Percentiles rank a stretch among this genome's conserved stretches.
These are phyloP conservation scores for Sebastes steindachneri DNA, from an alignment of 2,797 vertebrate genomes.

Conservation along the genomic window DNA sequence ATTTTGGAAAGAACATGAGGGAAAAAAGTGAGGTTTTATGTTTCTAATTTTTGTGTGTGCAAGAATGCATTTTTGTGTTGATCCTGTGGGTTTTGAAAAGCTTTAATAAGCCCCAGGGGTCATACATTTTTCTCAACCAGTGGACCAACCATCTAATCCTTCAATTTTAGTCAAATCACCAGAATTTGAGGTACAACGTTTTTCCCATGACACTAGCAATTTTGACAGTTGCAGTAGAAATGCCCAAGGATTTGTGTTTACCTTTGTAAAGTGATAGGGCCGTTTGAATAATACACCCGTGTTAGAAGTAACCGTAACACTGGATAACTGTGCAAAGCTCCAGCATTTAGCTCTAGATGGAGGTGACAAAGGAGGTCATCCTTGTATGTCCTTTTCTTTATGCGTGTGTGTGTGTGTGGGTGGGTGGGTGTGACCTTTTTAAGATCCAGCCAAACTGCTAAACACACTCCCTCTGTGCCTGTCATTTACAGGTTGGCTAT, in stretches of 20 bases:
- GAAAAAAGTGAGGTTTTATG: not conserved
- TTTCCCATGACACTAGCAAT: conserved; percentile 7
- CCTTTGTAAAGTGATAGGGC: not conserved
- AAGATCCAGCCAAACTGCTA: conserved; percentile 83
- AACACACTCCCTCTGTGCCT: conserved; percentile 85
- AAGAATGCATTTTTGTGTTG: conserved; percentile 7
- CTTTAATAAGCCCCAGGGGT: not conserved
- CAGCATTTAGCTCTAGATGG: not conserved
- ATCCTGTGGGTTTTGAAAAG: conserved; percentile 11
- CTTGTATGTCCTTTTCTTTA: conserved; percentile 18
- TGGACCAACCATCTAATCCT: conserved; percentile 1
- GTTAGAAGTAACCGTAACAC: not conserved
- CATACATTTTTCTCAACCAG: not conserved
- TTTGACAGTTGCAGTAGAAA: not conserved
- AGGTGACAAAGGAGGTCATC: conserved; percentile 38
- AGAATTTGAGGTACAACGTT: not conserved
- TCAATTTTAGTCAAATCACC: conserved; percentile 13
- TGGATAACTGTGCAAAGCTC: not conserved
- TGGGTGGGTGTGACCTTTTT: conserved; percentile 81
- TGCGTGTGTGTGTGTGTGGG: conserved; percentile 11
- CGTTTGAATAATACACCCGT: not conserved
- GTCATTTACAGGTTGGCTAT: conserved; percentile 87
- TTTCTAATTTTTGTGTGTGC: conserved; percentile 18
- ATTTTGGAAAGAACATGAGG: not conserved
- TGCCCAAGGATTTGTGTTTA: not conserved